Percentiles rank a stretch among this genome's conserved stretches.
Conservation (phyloP, 2,888 invertebrate species). For the Bedellia somnulentella region DNA sequence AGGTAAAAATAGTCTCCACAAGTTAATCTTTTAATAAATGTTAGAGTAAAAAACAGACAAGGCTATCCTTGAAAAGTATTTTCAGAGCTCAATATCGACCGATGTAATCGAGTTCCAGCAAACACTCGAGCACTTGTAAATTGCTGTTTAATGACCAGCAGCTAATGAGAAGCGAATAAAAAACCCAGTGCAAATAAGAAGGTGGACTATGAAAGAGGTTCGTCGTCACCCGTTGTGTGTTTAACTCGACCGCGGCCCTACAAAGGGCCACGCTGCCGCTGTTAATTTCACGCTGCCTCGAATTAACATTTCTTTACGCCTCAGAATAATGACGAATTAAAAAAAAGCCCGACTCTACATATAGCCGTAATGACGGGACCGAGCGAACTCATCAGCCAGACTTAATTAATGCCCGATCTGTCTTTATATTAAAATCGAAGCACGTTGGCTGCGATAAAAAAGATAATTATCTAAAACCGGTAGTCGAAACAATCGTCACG, state of each 20-base stretch:
- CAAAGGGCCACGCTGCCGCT: conserved; percentile 54
- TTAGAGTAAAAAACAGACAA: too few relatives aligned
- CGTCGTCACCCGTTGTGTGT: conserved; percentile 59
- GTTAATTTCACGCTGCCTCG: conserved; percentile 63
- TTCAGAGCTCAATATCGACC: too few relatives aligned
- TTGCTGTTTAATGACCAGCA: conserved; percentile 46
- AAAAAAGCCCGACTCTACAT: conserved; percentile 54
- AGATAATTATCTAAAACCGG: conserved; percentile 37
- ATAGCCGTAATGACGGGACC: conserved; percentile 39
- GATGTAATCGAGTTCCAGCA: too few relatives aligned
- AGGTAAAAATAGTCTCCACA: too few relatives aligned
- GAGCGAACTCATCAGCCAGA: conserved; percentile 48
- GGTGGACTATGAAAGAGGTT: conserved; percentile 39
- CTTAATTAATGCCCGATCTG: conserved; percentile 60
- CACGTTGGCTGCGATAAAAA: conserved; percentile 13
- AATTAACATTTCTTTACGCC: conserved; percentile 65
- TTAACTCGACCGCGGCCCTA: conserved; percentile 51
- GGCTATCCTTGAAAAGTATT: too few relatives aligned
- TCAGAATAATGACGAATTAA: conserved; percentile 61
- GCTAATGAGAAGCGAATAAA: conserved; percentile 51
- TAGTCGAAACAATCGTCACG: conserved; percentile 46
- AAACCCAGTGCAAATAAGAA: conserved; percentile 55
- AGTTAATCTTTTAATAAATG: too few relatives aligned
- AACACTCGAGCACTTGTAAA: too few relatives aligned
- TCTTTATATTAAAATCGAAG: conserved; percentile 56